Conservation (phyloP, 1,140 invertebrate genomes). For the Cyrtorhinus lividipennis region DNA sequence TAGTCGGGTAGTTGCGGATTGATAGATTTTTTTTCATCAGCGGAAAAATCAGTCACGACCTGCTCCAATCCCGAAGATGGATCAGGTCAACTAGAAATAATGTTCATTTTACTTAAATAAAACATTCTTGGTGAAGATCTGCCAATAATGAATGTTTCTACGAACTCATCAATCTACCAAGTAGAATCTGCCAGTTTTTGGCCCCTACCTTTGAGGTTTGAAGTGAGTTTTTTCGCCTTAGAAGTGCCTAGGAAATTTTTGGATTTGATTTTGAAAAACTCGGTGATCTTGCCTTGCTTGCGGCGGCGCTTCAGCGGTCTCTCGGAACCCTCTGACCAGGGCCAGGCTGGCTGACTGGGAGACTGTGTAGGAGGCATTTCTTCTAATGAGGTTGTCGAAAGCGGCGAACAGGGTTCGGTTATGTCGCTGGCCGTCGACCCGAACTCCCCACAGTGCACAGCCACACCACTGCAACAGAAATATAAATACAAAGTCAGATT, state of each 20-base stretch:
- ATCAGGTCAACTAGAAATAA: too few relatives aligned
- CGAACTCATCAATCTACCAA: too few relatives aligned
- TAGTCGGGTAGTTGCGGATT: too few relatives aligned
- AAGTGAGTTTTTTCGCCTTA: neutral
- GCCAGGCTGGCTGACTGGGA: slow-evolving; percentile 31
- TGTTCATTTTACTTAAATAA: too few relatives aligned
- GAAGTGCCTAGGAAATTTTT: neutral
- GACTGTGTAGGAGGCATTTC: slow-evolving; percentile 37
- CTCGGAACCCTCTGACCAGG: slow-evolving; percentile 27
- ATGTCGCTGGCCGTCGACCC: slow-evolving; percentile 49
- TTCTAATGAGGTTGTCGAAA: slow-evolving; percentile 35
- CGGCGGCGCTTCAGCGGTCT: slow-evolving; percentile 27
- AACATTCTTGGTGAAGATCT: too few relatives aligned
- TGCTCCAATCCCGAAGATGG: too few relatives aligned
- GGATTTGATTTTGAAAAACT: slow-evolving; percentile 59
- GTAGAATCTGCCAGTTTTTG: neutral
- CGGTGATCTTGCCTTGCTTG: slow-evolving; percentile 53
- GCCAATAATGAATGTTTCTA: too few relatives aligned
- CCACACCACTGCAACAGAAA: slow-evolving; percentile 48
- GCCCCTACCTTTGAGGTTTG: neutral
- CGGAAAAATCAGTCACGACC: too few relatives aligned
- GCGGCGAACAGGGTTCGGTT: slow-evolving; percentile 65
- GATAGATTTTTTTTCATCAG: too few relatives aligned
- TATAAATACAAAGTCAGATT: neutral
- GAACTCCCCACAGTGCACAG: slow-evolving; percentile 47